Percentiles rank a stretch among this genome's conserved stretches.
Evolutionary conservation across 2,888 invertebrate genomes (phyloP).

Genomic region (Bombylius discolor): DNA sequence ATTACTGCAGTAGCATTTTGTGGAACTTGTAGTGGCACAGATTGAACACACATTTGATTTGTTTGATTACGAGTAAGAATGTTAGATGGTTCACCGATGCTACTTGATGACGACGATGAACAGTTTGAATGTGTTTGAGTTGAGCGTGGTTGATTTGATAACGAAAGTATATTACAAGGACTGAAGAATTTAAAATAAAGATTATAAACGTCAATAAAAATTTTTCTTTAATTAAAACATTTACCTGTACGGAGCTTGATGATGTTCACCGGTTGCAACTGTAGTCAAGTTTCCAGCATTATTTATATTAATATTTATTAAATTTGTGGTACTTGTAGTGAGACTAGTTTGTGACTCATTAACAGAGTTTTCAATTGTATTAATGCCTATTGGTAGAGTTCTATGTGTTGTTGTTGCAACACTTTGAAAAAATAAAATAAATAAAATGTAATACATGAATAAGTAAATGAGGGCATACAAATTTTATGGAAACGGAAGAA

Average conservation of each 20-base stretch:
- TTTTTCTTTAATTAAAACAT: constrained; percentile 1
- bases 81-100: constrained; percentile 14
- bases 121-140: constrained; percentile 20
- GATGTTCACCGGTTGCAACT: constrained; percentile 36
- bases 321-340: constrained; percentile 36
- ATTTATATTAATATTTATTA: constrained; percentile 37
- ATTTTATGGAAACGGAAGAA: background rate
- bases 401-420: constrained; percentile 26
- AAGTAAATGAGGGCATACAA: background rate
- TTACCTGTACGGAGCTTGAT: constrained; percentile 32
- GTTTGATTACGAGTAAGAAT: constrained; percentile 9
- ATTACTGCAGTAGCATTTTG: constrained; percentile 6
- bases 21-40: constrained; percentile 4
- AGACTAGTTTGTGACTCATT: constrained; percentile 26
- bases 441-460: no score
- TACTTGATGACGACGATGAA: constrained; percentile 15
- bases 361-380: constrained; percentile 14
- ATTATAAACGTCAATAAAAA: background rate
- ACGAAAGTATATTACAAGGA: constrained; percentile 7
- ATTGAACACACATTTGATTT: constrained; percentile 10
- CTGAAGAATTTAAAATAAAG: constrained; percentile 9
- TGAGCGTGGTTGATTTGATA: constrained; percentile 18
- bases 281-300: constrained; percentile 35
- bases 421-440: constrained; percentile 11
- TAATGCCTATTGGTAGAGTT: constrained; percentile 21